Conservation (phyloP, 2,113 vertebrate species). For the Chelonoidis abingdonii region DNA sequence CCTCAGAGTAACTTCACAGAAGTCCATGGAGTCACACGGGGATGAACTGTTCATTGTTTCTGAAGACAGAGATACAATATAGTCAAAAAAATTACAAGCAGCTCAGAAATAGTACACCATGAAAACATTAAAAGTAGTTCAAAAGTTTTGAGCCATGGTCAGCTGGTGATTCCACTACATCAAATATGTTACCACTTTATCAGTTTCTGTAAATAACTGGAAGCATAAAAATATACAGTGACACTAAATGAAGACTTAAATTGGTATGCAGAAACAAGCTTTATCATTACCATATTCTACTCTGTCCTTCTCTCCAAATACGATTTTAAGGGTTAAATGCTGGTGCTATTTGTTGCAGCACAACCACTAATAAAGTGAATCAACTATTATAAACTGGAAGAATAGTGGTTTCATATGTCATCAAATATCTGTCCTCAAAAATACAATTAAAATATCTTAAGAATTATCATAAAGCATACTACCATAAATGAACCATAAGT, state of each 20-base stretch:
- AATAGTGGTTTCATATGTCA: slow-evolving; percentile 9
- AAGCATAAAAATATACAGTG: not conserved
- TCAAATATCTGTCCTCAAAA: slow-evolving; percentile 14
- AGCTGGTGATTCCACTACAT: accelerated
- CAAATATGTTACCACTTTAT: accelerated
- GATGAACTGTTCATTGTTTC: slow-evolving; percentile 53
- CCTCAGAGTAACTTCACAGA: not conserved
- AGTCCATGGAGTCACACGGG: not conserved
- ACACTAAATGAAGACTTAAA: not conserved
- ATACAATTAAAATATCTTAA: not conserved
- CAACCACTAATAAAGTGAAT: not conserved
- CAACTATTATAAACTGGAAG: not conserved
- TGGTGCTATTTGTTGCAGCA: not conserved
- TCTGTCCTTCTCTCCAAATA: not conserved
- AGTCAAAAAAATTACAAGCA: not conserved
- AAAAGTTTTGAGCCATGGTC: not conserved
- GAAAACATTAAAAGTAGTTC: not conserved
- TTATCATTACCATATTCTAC: not conserved
- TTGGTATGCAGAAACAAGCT: not conserved
- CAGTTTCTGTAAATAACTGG: not conserved
- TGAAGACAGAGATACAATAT: not conserved
- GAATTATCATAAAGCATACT: not conserved
- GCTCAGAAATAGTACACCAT: not conserved
- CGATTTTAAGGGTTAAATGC: not conserved
- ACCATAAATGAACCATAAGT: not conserved